Evolutionary conservation across 2,113 vertebrate genomes (phyloP), one percentile per base, ranked within the genome.

Genomic region (Eolophus roseicapilla): DNA sequence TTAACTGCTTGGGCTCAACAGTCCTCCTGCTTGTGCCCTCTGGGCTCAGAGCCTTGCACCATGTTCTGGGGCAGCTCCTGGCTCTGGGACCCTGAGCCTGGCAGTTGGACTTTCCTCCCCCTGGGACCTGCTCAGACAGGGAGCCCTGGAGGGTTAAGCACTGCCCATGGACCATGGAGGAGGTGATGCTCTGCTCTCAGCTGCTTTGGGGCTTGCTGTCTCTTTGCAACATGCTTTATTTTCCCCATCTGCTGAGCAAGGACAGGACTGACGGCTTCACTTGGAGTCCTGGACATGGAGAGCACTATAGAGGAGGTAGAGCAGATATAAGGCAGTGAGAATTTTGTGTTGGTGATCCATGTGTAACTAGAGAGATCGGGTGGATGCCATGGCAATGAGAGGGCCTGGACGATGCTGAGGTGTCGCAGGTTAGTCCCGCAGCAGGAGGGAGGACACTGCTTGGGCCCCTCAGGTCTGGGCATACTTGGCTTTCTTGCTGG

Each of bases 71-170:
- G 12, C 68, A 6, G 16, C 8, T 10, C 35, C 71, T 25, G 33
- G 5, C 87, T 49, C 63, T 10, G 37, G 31, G 29, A 83, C 33
- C n/a, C 41, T 4, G 14, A 23, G 2, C 29, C 21, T 46, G 15
- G 23, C 64, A 5, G 37, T 9, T 21, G 63, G 47, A 8, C 19
- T 8, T 28, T 0, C 5, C 3, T 44, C 17, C 43, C 71, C 4
- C 41, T 33, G 37, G 27, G 44, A 37, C 47, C 24, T 5, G 11
- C 16, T 18, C 44, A 17, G 17, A 21, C 39, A 14, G 18, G 1
- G 2, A 53, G 49, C 10, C 35, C n/a, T 0, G 23, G 0, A 11
- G 53, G n/a, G 3, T 28, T 6, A 21, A 39, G 31, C 5, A 3
- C 21, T 88, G 68, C 37, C 27, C 18, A 10, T 10, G 35, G 35